phyloP scores from a whole-genome alignment of 1,140 invertebrate genomes.

The Mamestra configurata region DNA sequence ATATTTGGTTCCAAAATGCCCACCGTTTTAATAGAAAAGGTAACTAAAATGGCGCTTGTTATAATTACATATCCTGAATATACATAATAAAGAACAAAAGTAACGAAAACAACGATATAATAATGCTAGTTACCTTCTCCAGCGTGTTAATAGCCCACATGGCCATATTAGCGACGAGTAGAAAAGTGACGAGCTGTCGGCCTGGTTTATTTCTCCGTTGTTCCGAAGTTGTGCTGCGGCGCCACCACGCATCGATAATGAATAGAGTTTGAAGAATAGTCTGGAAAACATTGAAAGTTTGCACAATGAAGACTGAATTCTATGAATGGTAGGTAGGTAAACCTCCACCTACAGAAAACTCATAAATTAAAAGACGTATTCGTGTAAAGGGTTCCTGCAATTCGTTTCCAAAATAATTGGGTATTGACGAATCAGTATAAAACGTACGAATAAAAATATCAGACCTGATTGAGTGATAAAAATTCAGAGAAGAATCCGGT shows the following conservation, averaged over 20 bases:
- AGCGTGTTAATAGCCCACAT: conserved; percentile 96
- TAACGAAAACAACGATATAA: background rate
- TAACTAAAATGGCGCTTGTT: too few species aligned
- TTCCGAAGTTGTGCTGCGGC: conserved; percentile 89
- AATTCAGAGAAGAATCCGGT: conserved; percentile 89
- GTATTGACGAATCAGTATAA: too few species aligned
- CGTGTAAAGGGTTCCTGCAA: too few species aligned
- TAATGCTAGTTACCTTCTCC: conserved; percentile 89
- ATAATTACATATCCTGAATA: too few species aligned
- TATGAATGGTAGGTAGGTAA: too few species aligned
- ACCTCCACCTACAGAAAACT: too few species aligned
- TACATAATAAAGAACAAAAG: too few species aligned
- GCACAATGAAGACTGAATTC: too few species aligned
- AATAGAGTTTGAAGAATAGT: conserved; percentile 94
- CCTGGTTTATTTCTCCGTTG: conserved; percentile 92
- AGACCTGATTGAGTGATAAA: conserved; percentile 89
- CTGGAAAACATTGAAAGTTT: conserved; percentile 81
- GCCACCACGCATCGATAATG: conserved; percentile 94
- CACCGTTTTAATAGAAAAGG: too few species aligned
- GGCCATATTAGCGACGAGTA: conserved; percentile 95
- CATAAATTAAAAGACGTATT: too few species aligned
- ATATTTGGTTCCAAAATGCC: too few species aligned
- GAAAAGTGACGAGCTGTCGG: conserved; percentile 94
- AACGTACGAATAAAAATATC: background rate
- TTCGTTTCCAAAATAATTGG: too few species aligned